These are phyloP conservation scores for Saccostrea echinata DNA, from an alignment of 1,140 invertebrate genomes.

Conservation along the genomic window DNA sequence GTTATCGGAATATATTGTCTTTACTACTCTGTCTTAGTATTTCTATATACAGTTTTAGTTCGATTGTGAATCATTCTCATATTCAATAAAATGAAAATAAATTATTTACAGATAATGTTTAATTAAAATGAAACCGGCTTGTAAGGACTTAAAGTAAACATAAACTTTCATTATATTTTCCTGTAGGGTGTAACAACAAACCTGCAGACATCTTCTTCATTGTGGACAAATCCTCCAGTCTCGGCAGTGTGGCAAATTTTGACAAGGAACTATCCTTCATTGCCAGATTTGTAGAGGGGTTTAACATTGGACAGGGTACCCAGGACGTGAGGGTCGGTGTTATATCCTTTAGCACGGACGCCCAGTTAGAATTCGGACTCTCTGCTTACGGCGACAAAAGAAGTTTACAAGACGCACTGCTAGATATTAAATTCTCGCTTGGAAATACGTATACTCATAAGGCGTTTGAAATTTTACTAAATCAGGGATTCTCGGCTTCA, in stretches of 20 bases:
- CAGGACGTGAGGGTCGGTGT: conserved; percentile 4
- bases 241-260: conserved; percentile 7
- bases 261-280: conserved; percentile 43
- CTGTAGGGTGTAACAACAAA: conserved; percentile 21
- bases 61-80: too few relatives aligned
- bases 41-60: too few relatives aligned
- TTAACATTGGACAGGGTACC: conserved; percentile 10
- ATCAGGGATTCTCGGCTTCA: not conserved
- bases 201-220: conserved; percentile 42
- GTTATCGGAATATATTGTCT: too few relatives aligned
- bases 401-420: not conserved
- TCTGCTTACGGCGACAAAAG: not conserved
- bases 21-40: too few relatives aligned
- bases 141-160: too few relatives aligned
- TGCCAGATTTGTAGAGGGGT: conserved; percentile 42
- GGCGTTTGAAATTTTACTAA: conserved; percentile 12
- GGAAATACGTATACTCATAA: conserved; percentile 43
- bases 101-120: too few relatives aligned
- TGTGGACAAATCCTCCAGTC: conserved; percentile 41
- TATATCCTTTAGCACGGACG: conserved; percentile 10
- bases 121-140: too few relatives aligned
- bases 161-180: not conserved
- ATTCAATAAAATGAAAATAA: too few relatives aligned
- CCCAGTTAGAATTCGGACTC: conserved; percentile 27
- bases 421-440: conserved; percentile 9